A percentile compares a stretch with the other conserved stretches of the same genome.
phyloP scores from a whole-genome alignment of 2,113 vertebrate species.

The Brevimyrus niger region DNA sequence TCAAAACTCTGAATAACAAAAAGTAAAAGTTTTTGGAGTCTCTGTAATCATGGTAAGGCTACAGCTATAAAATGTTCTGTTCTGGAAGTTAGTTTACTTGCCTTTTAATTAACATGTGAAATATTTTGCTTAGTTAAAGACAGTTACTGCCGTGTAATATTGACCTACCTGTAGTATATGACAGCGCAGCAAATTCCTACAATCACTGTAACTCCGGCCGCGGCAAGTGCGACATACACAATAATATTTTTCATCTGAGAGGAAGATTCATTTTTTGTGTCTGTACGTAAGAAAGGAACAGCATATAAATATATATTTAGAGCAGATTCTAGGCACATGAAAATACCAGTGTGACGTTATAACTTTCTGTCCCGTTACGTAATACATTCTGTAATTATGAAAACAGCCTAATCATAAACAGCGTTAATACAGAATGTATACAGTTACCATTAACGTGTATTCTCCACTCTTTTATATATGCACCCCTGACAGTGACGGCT shows the following conservation, averaged over 20 bases:
- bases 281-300: background rate
- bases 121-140: background rate
- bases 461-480: too few species aligned
- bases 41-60: background rate
- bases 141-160: background rate
- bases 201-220: background rate
- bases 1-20: background rate
- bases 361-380: background rate
- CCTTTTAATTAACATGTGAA: background rate
- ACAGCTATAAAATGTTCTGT: background rate
- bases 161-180: background rate
- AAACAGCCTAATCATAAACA: background rate
- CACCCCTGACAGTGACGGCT: too few species aligned
- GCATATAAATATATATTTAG: background rate
- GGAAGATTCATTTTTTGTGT: background rate
- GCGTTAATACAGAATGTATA: background rate
- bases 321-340: background rate
- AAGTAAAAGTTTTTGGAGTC: background rate
- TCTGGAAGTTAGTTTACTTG: background rate
- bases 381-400: background rate
- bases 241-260: too few species aligned
- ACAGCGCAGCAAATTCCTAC: background rate
- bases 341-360: background rate
- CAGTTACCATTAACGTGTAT: background rate
- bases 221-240: background rate